Base-by-base conservation (phyloP, 2,888 invertebrate genomes). In the Trachelus tabidus region DNA sequence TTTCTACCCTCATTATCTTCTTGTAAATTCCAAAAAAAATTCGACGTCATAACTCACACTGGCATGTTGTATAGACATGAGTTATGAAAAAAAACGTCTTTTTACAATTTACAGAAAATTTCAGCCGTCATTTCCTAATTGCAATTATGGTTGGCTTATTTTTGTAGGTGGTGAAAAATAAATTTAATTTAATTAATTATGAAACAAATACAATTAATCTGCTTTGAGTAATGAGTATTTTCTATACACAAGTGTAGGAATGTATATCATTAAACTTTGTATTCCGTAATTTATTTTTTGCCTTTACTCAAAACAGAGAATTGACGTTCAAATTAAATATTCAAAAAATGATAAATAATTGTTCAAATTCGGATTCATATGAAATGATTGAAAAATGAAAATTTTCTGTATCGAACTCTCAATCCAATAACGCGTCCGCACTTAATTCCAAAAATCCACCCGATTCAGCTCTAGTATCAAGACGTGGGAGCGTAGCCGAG, bases 401-500 rank as follows among this genome's bases (percentile, higher is more conserved):
- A 76, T 68, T 76, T 31, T 12, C 75, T 68, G 37, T 75, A 56
- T 75, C 34, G 34, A 77, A 69, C 73, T 31, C 30, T 56, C 75
- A 79, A 23, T 56, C 23, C 9, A 23, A 56, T 56, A 23, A 23
- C 2, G 56, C 56, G 56, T 9, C 23, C 56, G 56, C 23, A 23
- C 9, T 23, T 23, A 23, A 9, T 56, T 56, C 56, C 56, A 56
- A 56, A 56, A 56, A 9, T 56, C 9, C 23, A 23, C 2, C 9
- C 0, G 56, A 56, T 56, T 23, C 9, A 2, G 4, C 40, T 37
- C 86, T 89, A 90, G 83, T 89, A 90, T 91, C 90, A 91, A 85
- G 91, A 93, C 78, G 93, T 92, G 76, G 93, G 93, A 80, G 93
- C 93, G 85, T 94, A 94, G 73, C 94, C 94, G 81, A 95, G 92